These are phyloP conservation scores for Anadara kagoshimensis DNA, from an alignment of 1,140 invertebrate species.

Conservation along the genomic window DNA sequence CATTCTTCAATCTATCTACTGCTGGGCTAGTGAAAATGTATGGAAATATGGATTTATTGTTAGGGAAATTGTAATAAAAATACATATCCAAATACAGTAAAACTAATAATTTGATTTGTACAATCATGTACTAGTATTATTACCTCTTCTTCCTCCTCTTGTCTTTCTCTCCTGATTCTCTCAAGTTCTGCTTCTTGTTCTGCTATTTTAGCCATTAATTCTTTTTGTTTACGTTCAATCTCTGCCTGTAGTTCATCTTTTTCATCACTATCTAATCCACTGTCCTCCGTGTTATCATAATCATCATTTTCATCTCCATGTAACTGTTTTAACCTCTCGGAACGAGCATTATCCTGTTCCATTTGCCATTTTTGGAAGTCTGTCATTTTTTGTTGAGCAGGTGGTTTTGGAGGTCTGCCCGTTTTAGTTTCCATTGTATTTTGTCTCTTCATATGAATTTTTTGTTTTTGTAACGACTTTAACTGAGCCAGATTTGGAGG, in stretches of 20 bases:
- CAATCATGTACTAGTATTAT: no score
- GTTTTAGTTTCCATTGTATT: slow-evolving; percentile 10
- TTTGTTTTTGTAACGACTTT: slow-evolving; percentile 34
- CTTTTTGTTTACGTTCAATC: slow-evolving; percentile 45
- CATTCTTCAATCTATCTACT: no score
- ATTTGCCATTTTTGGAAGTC: slow-evolving; percentile 67
- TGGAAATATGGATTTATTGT: no score
- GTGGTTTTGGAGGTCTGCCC: slow-evolving; percentile 1
- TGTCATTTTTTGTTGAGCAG: slow-evolving; percentile 40
- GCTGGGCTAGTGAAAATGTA: no score
- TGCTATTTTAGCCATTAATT: slow-evolving; percentile 57
- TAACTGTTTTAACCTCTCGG: slow-evolving; percentile 44
- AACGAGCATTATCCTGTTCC: slow-evolving; percentile 58
- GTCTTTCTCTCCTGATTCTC: slow-evolving; percentile 48
- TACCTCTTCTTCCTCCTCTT: slow-evolving; percentile 55
- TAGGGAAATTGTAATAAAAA: no score
- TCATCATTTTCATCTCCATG: slow-evolving; percentile 19
- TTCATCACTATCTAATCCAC: slow-evolving; percentile 30
- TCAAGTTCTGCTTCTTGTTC: slow-evolving; percentile 61
- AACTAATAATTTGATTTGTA: no score
- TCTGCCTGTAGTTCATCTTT: slow-evolving; percentile 33
- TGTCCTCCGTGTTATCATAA: slow-evolving; percentile 24
- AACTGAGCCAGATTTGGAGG: slow-evolving; percentile 40
- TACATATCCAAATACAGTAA: no score
- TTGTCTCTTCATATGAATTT: slow-evolving; percentile 8